A percentile compares a stretch with the other conserved stretches of the same genome.
Conservation (phyloP, 2,797 vertebrate species). For the Chloroceryle inda region DNA sequence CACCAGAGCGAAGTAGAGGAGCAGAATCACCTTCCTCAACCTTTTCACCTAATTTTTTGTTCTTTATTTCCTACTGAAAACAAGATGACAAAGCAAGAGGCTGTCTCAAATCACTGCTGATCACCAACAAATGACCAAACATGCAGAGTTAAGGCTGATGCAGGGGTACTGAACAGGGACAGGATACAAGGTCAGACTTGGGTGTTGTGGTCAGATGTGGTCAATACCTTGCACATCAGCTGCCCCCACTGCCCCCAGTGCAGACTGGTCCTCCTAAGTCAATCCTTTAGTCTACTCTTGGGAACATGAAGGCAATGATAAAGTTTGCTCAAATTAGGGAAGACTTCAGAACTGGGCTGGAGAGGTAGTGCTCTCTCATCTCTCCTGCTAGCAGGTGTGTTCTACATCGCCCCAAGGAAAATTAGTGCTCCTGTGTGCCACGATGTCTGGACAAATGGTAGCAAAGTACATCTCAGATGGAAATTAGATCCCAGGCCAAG, state of each 20-base stretch:
- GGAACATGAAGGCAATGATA: background rate
- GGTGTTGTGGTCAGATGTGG: background rate
- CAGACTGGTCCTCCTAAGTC: background rate
- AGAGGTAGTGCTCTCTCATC: background rate
- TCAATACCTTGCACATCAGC: background rate
- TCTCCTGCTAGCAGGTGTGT: background rate
- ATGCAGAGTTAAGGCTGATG: fast-evolving
- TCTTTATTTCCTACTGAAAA: background rate
- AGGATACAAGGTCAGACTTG: background rate
- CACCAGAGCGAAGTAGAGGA: background rate
- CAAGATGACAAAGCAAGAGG: background rate
- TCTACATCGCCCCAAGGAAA: background rate
- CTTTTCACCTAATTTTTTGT: background rate
- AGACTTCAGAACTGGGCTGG: background rate
- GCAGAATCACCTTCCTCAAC: background rate
- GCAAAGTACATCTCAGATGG: background rate
- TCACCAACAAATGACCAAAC: background rate
- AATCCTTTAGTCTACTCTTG: background rate
- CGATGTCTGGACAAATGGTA: background rate
- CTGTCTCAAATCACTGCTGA: background rate
- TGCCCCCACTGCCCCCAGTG: background rate
- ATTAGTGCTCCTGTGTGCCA: background rate
- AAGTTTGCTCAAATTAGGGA: background rate
- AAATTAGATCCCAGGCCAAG: background rate
- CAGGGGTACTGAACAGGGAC: background rate